These are phyloP conservation scores for Polydrusus tereticollis DNA, from an alignment of 2,888 invertebrate genomes.

Conservation along the genomic window DNA sequence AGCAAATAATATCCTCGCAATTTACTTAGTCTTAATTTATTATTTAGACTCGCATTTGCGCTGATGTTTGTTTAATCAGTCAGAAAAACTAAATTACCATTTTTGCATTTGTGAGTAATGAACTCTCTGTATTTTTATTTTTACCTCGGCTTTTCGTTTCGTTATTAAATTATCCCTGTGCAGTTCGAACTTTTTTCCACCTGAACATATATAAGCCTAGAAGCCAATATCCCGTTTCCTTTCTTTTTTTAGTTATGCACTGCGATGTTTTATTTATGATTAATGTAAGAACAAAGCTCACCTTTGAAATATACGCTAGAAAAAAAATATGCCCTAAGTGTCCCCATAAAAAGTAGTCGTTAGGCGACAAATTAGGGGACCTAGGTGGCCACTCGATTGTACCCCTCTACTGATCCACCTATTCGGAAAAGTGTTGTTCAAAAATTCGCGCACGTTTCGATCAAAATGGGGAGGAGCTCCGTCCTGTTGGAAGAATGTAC, in stretches of 20 bases:
- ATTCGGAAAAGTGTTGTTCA: too few relatives aligned
- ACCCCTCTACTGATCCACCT: too few relatives aligned
- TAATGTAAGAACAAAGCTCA: not conserved
- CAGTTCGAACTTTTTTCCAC: conserved; percentile 14
- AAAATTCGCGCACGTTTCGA: too few relatives aligned
- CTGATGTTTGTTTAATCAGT: conserved; percentile 23
- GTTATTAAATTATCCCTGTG: conserved; percentile 20
- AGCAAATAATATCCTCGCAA: not conserved
- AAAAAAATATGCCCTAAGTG: too few relatives aligned
- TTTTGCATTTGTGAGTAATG: conserved; percentile 24
- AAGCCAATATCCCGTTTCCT: not conserved
- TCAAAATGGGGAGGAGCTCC: too few relatives aligned
- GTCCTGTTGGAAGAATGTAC: too few relatives aligned
- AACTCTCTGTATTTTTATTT: conserved; percentile 19
- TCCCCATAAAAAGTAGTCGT: too few relatives aligned
- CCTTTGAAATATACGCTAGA: too few relatives aligned
- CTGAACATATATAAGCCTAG: conserved; percentile 1
- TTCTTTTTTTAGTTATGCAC: not conserved
- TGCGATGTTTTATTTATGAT: not conserved
- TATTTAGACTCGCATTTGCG: conserved; percentile 14
- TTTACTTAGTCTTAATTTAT: conserved; percentile 23
- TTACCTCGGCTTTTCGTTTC: conserved; percentile 15
- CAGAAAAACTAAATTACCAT: conserved; percentile 23
- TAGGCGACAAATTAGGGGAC: not conserved
- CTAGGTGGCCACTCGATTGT: too few relatives aligned